Conservation (phyloP, 2,113 vertebrate species). For the Leptosomus discolor region DNA sequence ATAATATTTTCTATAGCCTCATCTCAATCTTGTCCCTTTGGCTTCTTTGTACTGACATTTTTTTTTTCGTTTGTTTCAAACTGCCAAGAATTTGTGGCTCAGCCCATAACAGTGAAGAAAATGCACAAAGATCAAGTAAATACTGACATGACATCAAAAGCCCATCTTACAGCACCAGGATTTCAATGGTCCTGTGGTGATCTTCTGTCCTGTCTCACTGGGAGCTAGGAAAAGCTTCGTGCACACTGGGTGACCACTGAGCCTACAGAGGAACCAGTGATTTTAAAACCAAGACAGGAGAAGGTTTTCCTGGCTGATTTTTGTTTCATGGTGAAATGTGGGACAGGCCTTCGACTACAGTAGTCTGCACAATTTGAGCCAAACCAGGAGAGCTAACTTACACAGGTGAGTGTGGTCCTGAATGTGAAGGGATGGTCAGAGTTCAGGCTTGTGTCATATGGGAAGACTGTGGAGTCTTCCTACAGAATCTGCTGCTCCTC, state of each 20-base stretch:
- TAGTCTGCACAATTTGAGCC: neutral
- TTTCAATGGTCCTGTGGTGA: neutral
- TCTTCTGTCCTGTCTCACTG: neutral
- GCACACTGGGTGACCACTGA: neutral
- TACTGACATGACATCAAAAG: neutral
- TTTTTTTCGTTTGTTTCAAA: neutral
- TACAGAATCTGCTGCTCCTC: neutral
- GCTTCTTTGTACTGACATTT: neutral
- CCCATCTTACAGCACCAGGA: neutral
- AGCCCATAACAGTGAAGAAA: neutral
- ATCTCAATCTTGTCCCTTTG: neutral
- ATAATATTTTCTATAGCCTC: neutral
- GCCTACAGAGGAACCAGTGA: fast-evolving
- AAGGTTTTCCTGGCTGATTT: neutral
- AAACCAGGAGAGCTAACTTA: neutral
- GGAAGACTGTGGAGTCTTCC: neutral
- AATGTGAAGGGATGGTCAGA: neutral
- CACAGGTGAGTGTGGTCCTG: neutral
- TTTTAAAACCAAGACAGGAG: neutral
- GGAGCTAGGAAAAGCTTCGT: neutral
- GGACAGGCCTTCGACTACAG: neutral
- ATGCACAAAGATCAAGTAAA: neutral
- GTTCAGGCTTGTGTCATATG: neutral
- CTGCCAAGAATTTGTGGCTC: neutral
- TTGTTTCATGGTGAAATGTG: neutral